These are phyloP conservation scores for Oxycera nigricornis DNA, from an alignment of 2,888 invertebrate genomes.

Conservation along the genomic window DNA sequence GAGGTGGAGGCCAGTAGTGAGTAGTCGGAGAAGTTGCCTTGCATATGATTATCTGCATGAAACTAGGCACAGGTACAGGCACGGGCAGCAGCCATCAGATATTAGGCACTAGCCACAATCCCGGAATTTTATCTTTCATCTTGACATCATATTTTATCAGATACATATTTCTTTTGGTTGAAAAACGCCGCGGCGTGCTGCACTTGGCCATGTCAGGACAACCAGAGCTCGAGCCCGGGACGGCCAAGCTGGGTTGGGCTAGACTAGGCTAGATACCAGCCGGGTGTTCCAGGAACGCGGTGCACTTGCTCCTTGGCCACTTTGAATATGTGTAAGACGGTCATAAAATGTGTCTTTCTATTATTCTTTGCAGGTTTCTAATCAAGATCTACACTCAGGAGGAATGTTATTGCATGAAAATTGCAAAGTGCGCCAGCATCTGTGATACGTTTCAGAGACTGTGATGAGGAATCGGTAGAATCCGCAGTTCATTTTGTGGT, in stretches of 20 bases:
- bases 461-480: not conserved
- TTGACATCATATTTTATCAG: conserved; percentile 41
- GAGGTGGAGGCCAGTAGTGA: conserved; percentile 19
- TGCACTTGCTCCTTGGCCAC: conserved; percentile 34
- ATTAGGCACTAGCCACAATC: conserved; percentile 32
- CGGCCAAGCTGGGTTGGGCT: not conserved
- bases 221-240: no score
- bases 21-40: conserved; percentile 30
- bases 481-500: conserved; percentile 19
- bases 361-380: conserved; percentile 31
- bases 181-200: conserved; percentile 26
- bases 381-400: conserved; percentile 29
- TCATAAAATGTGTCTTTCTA: conserved; percentile 37
- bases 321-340: conserved; percentile 37
- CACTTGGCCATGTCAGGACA: not conserved
- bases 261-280: not conserved
- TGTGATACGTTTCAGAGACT: conserved; percentile 1
- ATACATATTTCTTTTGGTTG: conserved; percentile 38
- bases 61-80: not conserved
- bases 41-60: conserved; percentile 29
- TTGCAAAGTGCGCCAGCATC: conserved; percentile 24
- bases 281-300: conserved; percentile 25
- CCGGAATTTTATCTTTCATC: conserved; percentile 36
- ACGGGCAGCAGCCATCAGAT: not conserved
- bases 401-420: conserved; percentile 36